Evolutionary conservation across 2,888 invertebrate genomes (phyloP).

Genomic region (Embidobia sp.): DNA sequence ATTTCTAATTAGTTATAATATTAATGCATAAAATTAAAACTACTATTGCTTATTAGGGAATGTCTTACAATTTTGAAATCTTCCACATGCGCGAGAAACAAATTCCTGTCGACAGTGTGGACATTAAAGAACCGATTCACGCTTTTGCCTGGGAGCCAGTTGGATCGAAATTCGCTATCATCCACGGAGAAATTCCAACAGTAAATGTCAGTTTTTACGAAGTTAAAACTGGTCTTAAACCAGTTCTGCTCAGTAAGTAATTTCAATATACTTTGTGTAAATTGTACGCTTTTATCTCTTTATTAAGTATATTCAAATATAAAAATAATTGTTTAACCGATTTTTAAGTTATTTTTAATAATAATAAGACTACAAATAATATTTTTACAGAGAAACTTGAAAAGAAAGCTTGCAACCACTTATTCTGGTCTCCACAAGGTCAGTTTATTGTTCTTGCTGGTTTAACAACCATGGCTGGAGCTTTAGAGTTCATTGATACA

Average conservation of each 20-base stretch:
- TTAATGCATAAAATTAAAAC: too few relatives aligned
- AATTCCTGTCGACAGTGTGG: constrained; percentile 98
- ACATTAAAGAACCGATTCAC: constrained; percentile 95
- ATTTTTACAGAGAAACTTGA: constrained; percentile 85
- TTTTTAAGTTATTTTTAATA: too few relatives aligned
- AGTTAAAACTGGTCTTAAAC: constrained; percentile 94
- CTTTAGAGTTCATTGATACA: constrained; percentile 97
- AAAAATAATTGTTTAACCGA: too few relatives aligned
- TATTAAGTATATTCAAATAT: too few relatives aligned
- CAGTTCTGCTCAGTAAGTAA: constrained; percentile 85
- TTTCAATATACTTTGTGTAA: too few relatives aligned
- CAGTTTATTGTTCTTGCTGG: constrained; percentile 98
- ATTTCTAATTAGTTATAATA: too few relatives aligned
- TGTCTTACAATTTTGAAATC: constrained; percentile 99
- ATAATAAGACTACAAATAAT: too few relatives aligned
- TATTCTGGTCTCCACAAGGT: constrained; percentile 98
- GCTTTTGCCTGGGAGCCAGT: constrained; percentile 99
- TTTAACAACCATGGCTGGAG: constrained; percentile 91
- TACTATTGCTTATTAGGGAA: constrained; percentile 83
- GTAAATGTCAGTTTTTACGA: constrained; percentile 96
- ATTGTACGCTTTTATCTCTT: too few relatives aligned
- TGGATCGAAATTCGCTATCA: constrained; percentile 97
- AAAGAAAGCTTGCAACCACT: constrained; percentile 93
- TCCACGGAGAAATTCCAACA: constrained; percentile 95
- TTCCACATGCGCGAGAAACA: constrained; percentile 99